A percentile compares a stretch with the other conserved stretches of the same genome.
Conservation (phyloP, 2,888 invertebrate species). For the Chymomyza caudatula region DNA sequence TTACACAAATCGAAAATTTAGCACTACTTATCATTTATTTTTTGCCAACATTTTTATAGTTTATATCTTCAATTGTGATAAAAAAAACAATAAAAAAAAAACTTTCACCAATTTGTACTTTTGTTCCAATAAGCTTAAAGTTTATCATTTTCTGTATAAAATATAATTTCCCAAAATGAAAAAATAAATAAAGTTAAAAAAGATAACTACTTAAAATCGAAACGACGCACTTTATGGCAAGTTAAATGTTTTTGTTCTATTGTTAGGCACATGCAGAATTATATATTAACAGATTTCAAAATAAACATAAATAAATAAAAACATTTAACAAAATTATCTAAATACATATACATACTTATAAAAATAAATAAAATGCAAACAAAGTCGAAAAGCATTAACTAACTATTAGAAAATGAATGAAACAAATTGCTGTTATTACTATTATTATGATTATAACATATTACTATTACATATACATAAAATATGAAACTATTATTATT, state of each 20-base stretch:
- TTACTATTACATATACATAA: conserved; percentile 31
- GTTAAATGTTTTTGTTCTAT: background rate
- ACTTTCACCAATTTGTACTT: background rate
- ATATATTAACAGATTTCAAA: conserved; percentile 8
- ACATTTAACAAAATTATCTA: conserved; percentile 15
- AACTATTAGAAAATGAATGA: conserved; percentile 14
- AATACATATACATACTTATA: background rate
- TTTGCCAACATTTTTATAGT: no score
- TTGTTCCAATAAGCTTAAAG: background rate
- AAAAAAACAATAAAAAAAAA: background rate
- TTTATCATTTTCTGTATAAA: background rate
- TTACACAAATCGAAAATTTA: background rate
- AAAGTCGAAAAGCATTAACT: conserved; percentile 21
- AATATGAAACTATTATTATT: conserved; percentile 54
- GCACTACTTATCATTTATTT: no score
- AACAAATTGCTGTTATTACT: conserved; percentile 45
- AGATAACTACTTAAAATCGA: background rate
- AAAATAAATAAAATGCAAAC: background rate
- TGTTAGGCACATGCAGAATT: conserved; percentile 6
- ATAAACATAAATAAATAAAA: background rate
- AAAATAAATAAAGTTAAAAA: no score
- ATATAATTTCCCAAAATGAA: no score
- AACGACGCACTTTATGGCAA: background rate
- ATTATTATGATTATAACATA: conserved; percentile 50
- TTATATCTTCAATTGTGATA: background rate